Evolutionary conservation across 2,797 vertebrate species (phyloP).

Genomic region (Pantherophis vulpinus): DNA sequence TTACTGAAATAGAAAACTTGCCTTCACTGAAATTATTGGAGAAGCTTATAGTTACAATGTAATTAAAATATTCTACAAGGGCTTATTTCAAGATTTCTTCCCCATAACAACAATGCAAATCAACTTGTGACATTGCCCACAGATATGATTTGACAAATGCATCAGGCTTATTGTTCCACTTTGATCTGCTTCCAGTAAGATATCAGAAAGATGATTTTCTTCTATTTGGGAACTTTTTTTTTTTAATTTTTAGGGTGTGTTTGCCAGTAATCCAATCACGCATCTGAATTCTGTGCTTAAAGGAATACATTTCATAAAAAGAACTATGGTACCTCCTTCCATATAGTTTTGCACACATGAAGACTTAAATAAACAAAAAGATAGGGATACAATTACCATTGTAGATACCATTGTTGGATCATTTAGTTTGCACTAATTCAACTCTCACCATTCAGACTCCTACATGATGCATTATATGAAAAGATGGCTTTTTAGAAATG

Average conservation of each 20-base stretch:
- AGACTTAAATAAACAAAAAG: background rate
- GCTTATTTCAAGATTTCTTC: slow-evolving; percentile 63
- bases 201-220: slow-evolving; percentile 49
- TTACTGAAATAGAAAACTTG: slow-evolving; percentile 53
- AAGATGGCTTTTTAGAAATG: background rate
- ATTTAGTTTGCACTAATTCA: background rate
- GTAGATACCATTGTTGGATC: background rate
- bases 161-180: slow-evolving; percentile 60
- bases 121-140: slow-evolving; percentile 59
- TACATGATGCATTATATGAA: background rate
- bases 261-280: slow-evolving; percentile 50
- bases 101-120: slow-evolving; percentile 70
- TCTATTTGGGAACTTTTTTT: slow-evolving; percentile 42
- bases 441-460: background rate
- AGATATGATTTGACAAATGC: slow-evolving; percentile 68
- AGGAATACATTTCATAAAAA: slow-evolving; percentile 26
- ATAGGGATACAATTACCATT: background rate
- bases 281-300: slow-evolving; percentile 42
- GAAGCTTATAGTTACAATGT: slow-evolving; percentile 58
- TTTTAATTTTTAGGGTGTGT: slow-evolving; percentile 55
- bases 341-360: slow-evolving; percentile 28
- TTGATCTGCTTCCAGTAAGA: slow-evolving; percentile 68
- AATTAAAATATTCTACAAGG: slow-evolving; percentile 63
- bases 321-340: background rate
- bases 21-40: slow-evolving; percentile 63